Percentiles rank a stretch among this genome's conserved stretches.
These are phyloP conservation scores for Neogobius melanostomus DNA, from an alignment of 2,113 vertebrate species.

Conservation along the genomic window DNA sequence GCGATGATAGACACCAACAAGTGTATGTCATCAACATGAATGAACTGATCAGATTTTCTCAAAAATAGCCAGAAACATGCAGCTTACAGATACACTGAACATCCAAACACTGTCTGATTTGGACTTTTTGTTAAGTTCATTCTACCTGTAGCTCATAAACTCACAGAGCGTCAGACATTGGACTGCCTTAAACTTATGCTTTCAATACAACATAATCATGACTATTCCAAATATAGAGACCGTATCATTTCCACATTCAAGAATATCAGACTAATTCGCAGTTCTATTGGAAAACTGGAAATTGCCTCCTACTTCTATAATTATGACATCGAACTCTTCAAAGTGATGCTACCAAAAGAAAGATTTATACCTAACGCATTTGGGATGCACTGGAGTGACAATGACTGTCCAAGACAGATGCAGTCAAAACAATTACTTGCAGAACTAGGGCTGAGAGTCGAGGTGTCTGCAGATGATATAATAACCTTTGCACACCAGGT, in stretches of 20 bases:
- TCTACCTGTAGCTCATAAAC: conserved; percentile 44
- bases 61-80: conserved; percentile 3
- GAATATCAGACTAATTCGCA: conserved; percentile 69
- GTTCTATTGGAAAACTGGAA: conserved; percentile 46
- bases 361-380: conserved; percentile 75
- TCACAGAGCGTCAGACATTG: conserved; percentile 51
- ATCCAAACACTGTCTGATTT: conserved; percentile 55
- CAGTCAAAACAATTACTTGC: conserved; percentile 46
- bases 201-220: not conserved
- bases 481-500: conserved; percentile 69
- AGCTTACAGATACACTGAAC: not conserved
- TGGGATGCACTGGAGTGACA: conserved; percentile 24
- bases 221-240: accelerated
- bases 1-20: conserved; percentile 12
- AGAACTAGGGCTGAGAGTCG: conserved; percentile 67
- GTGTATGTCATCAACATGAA: conserved; percentile 63
- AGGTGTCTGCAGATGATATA: conserved; percentile 72
- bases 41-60: conserved; percentile 25
- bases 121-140: conserved; percentile 66
- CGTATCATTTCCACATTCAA: conserved; percentile 52
- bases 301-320: conserved; percentile 76
- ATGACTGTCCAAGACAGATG: accelerated
- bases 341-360: conserved; percentile 61
- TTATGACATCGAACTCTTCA: conserved; percentile 41
- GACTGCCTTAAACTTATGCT: conserved; percentile 71